Evolutionary conservation across 2,888 invertebrate genomes (phyloP).

Genomic region (Drosophila dives): DNA sequence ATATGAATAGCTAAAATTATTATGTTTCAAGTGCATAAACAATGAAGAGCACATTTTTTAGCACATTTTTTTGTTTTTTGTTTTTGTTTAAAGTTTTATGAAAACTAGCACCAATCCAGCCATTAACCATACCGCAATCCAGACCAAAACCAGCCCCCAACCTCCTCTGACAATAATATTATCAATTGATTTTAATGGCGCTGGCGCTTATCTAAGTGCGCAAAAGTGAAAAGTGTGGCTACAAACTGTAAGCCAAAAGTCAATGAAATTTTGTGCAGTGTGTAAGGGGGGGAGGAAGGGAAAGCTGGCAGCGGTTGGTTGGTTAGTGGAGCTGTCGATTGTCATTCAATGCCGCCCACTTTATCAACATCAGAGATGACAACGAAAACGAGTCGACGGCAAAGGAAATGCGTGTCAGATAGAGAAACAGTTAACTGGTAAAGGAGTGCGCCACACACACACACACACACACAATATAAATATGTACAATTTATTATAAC

Average conservation of each 20-base stretch:
- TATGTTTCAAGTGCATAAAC: not conserved
- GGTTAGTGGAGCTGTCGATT: slow-evolving; percentile 32
- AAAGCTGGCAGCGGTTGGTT: not conserved
- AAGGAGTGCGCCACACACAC: slow-evolving; percentile 39
- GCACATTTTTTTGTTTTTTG: not conserved
- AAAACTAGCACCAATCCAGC: slow-evolving; percentile 4
- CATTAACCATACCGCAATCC: slow-evolving; percentile 6
- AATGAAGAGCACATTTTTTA: slow-evolving; percentile 19
- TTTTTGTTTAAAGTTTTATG: not conserved
- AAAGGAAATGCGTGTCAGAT: slow-evolving; percentile 59
- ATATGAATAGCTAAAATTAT: not conserved
- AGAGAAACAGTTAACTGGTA: slow-evolving; percentile 26
- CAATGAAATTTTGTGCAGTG: slow-evolving; percentile 58
- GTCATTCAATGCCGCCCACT: slow-evolving; percentile 62
- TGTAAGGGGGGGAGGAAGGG: slow-evolving; percentile 3
- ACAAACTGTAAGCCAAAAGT: not conserved
- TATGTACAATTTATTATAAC: slow-evolving; percentile 39
- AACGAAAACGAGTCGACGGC: slow-evolving; percentile 21
- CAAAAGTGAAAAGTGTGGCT: slow-evolving; percentile 48
- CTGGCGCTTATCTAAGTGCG: slow-evolving; percentile 70
- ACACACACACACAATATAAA: too few relatives aligned
- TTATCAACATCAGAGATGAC: slow-evolving; percentile 55
- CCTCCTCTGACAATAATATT: slow-evolving; percentile 39
- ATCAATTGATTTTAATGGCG: slow-evolving; percentile 56
- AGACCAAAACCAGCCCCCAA: not conserved